Base-by-base conservation (phyloP, 2,113 vertebrate species). In the Platysteira castanea region DNA sequence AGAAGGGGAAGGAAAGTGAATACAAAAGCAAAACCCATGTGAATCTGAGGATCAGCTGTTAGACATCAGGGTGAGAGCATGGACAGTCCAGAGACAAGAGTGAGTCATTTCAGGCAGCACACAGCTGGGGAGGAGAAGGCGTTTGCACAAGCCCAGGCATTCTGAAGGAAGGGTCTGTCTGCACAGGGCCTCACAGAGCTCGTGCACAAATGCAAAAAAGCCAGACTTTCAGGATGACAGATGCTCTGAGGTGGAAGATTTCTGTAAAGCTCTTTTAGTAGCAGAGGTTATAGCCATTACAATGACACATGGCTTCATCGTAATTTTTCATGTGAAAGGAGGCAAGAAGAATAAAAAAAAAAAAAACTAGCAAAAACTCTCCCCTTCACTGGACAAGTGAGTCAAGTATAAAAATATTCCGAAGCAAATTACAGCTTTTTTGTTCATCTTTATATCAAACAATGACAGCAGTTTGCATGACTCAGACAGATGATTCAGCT, bases 381-480 rank as follows among this genome's bases (percentile, higher is more conserved):
- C 33, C 39, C 35, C 61, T 56, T 76, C 81, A 87, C 92, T 64
- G 93, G 91, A 41, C 87, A 78, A 89, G 64, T 88, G 94, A 97
- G 78, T 76, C 90, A 93, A 94, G 80, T 84, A 88, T 85, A 97
- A 97, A 97, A 93, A 94, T 94, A 92, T 46, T 75, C 64, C 37
- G 31, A 76, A 92, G 77, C 57, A 87, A 97, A 93, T 90, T 69
- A 87, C 84, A 96, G 76, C 78, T 96, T 93, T 92, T 95, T 64
- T 92, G 89, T 86, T 87, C 95, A 83, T 94, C 95, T 94, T 92
- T 68, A 75, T 76, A 76, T 82, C 79, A 91, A 96, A 91, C 69
- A 89, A 81, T 87, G 95, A 94, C 93, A 97, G 86, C 78, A 92
- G 95, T 78, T 89, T 64, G 92, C 46, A 59, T 96, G 94, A 97